Conservation (phyloP, 1,140 invertebrate genomes). For the Hydropsyche tenuis region DNA sequence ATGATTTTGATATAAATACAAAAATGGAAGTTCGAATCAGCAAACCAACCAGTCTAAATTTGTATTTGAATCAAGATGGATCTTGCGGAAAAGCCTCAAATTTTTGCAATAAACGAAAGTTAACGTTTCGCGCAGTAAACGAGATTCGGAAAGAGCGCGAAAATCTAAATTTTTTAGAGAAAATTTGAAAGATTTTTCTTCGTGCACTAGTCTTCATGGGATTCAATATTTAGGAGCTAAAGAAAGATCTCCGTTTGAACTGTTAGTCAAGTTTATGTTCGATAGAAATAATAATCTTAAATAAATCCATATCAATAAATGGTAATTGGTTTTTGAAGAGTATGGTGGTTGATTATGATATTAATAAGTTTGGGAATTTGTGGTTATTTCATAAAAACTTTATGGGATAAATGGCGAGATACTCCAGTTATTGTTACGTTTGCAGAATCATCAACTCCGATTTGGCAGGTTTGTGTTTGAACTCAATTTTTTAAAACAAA, state of each 20-base stretch:
- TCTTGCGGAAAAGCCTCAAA: too few relatives aligned
- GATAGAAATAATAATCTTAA: too few relatives aligned
- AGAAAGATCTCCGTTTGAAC: not conserved
- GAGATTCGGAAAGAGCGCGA: too few relatives aligned
- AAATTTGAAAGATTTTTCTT: too few relatives aligned
- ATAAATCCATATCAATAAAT: too few relatives aligned
- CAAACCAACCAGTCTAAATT: too few relatives aligned
- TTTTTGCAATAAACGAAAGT: too few relatives aligned
- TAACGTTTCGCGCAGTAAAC: too few relatives aligned
- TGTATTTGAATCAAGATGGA: too few relatives aligned
- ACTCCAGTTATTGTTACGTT: slow-evolving; percentile 64
- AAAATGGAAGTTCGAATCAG: too few relatives aligned
- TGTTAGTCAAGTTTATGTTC: not conserved
- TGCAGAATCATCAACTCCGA: slow-evolving; percentile 66
- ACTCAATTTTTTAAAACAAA: not conserved
- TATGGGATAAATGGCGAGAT: slow-evolving; percentile 61
- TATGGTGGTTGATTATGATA: slow-evolving; percentile 35
- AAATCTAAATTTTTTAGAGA: too few relatives aligned
- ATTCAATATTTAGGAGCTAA: slow-evolving; percentile 9
- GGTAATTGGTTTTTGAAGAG: not conserved
- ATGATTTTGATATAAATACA: too few relatives aligned
- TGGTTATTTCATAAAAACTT: slow-evolving; percentile 55
- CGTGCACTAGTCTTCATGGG: slow-evolving; percentile 23
- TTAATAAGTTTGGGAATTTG: slow-evolving; percentile 37
- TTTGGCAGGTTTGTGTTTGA: slow-evolving; percentile 63